Percentiles rank a stretch among this genome's conserved stretches.
These are phyloP conservation scores for Taurulus bubalis DNA, from an alignment of 2,113 vertebrate species.

Conservation along the genomic window DNA sequence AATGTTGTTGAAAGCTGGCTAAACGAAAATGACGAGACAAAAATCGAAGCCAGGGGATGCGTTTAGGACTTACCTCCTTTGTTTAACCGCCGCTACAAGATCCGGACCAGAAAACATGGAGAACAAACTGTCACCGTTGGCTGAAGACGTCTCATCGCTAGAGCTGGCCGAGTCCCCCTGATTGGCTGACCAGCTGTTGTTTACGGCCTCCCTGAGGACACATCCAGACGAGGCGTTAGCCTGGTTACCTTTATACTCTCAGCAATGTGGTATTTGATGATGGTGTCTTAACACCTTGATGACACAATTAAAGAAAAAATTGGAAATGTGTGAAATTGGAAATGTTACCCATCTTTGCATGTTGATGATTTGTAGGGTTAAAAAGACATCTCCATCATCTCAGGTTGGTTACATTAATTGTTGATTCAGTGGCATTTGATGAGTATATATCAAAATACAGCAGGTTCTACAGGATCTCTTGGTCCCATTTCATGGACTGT, in stretches of 20 bases:
- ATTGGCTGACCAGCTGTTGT: conserved; percentile 93
- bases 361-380: not conserved
- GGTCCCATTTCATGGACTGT: not conserved
- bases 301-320: not conserved
- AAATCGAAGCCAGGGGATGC: not conserved
- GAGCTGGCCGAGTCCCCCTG: conserved; percentile 98
- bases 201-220: conserved; percentile 90
- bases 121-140: conserved; percentile 97
- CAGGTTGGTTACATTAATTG: not conserved
- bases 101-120: conserved; percentile 99
- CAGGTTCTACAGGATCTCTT: not conserved
- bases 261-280: not conserved
- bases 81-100: conserved; percentile 97
- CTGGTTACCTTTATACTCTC: not conserved
- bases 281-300: not conserved
- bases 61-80: conserved; percentile 87
- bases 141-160: conserved; percentile 96
- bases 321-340: not conserved
- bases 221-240: conserved; percentile 1
- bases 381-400: not conserved
- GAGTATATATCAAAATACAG: not conserved
- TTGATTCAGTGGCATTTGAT: not conserved
- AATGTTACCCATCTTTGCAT: not conserved
- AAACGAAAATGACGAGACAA: not conserved
- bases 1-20: not conserved